A percentile compares a stretch with the other conserved stretches of the same genome.
These are phyloP conservation scores for Capromys pilorides DNA, from an alignment of 2,797 vertebrate species.

Conservation along the genomic window DNA sequence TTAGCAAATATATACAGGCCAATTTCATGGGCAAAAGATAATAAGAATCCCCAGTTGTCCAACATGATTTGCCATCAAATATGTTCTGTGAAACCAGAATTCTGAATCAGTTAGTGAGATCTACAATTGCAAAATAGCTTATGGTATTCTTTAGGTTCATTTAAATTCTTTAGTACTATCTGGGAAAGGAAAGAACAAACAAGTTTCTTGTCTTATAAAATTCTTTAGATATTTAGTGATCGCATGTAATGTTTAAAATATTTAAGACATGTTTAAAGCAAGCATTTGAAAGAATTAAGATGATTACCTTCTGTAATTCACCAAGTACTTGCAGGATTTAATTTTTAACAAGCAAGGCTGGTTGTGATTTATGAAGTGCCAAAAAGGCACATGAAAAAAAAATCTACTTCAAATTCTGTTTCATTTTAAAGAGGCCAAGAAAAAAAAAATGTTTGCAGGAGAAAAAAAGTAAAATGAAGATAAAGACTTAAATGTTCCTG, in stretches of 20 bases:
- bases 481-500: slow-evolving; percentile 50
- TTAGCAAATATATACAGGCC: not conserved
- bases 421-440: slow-evolving; percentile 51
- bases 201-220: slow-evolving; percentile 71
- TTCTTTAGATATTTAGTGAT: slow-evolving; percentile 67
- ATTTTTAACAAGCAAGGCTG: slow-evolving; percentile 65
- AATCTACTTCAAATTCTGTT: slow-evolving; percentile 62
- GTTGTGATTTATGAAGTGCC: slow-evolving; percentile 71
- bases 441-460: not conserved
- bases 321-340: slow-evolving; percentile 54
- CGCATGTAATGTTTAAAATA: slow-evolving; percentile 72
- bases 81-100: not conserved
- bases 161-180: slow-evolving; percentile 54
- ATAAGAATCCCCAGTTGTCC: not conserved
- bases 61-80: not conserved
- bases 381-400: slow-evolving; percentile 62
- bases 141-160: slow-evolving; percentile 47
- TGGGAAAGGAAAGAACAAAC: slow-evolving; percentile 69
- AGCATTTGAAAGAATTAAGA: slow-evolving; percentile 61
- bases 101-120: slow-evolving; percentile 57
- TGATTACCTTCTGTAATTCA: slow-evolving; percentile 61
- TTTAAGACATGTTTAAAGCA: slow-evolving; percentile 67
- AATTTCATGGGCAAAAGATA: not conserved
- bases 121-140: slow-evolving; percentile 28
- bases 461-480: slow-evolving; percentile 39